phyloP scores from a whole-genome alignment of 2,113 vertebrate genomes.

The Gracilinanus agilis region DNA sequence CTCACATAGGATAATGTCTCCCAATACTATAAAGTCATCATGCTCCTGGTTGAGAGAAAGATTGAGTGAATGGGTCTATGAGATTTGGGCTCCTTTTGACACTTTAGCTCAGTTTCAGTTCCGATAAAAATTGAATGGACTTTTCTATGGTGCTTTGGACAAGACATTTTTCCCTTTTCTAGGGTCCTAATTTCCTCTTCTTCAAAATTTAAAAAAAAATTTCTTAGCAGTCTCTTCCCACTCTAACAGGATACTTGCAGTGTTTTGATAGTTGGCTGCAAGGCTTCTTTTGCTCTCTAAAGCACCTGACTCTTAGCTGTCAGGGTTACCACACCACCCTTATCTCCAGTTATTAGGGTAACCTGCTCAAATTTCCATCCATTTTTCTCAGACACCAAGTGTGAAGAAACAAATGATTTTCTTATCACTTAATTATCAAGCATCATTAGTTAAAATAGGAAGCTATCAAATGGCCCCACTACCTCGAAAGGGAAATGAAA shows the following conservation, averaged over 20 bases:
- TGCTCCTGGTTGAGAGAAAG: no score
- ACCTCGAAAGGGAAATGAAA: background rate
- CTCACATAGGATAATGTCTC: no score
- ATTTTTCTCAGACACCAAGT: background rate
- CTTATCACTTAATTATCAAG: background rate
- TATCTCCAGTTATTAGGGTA: background rate
- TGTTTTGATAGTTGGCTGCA: background rate
- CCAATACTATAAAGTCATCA: no score
- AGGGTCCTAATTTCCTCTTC: no score
- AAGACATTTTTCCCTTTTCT: background rate
- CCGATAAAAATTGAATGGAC: background rate
- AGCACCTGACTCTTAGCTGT: background rate
- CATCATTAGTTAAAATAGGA: no score
- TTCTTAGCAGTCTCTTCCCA: background rate
- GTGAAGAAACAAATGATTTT: background rate
- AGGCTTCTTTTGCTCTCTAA: background rate
- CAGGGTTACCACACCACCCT: background rate
- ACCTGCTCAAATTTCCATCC: background rate
- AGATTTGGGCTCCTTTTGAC: background rate
- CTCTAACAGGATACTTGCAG: background rate
- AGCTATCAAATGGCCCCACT: background rate
- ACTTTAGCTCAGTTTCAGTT: background rate
- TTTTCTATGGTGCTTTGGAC: background rate
- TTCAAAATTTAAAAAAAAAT: no score
- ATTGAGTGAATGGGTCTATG: background rate